Conservation (phyloP, 2,797 vertebrate species). For the Amblyraja radiata region DNA sequence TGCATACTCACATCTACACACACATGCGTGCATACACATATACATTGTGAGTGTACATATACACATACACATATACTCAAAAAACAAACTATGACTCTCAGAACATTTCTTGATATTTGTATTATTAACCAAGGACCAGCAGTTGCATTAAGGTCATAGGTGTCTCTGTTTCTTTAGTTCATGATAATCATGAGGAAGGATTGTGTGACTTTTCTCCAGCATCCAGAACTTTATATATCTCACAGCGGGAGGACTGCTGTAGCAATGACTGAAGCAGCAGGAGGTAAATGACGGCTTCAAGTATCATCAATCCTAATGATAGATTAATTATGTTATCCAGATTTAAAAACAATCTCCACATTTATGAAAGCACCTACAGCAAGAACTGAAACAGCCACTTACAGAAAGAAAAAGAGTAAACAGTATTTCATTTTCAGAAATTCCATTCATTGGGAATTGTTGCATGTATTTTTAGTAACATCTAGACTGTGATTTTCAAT, state of each 20-base stretch:
- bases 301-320: slow-evolving; percentile 28
- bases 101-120: too few relatives aligned
- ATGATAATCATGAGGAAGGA: background rate
- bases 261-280: slow-evolving; percentile 14
- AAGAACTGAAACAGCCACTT: background rate
- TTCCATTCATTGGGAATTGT: background rate
- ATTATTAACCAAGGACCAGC: background rate
- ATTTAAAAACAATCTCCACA: background rate
- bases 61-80: too few relatives aligned
- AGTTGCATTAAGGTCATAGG: background rate
- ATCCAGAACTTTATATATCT: slow-evolving; percentile 20
- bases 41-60: too few relatives aligned
- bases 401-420: background rate
- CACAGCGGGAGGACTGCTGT: background rate
- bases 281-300: slow-evolving; percentile 18
- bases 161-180: background rate
- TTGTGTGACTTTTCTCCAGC: background rate
- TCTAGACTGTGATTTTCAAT: background rate
- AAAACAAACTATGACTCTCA: too few relatives aligned
- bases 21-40: too few relatives aligned
- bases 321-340: slow-evolving; percentile 13
- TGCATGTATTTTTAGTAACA: background rate
- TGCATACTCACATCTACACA: too few relatives aligned
- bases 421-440: slow-evolving; percentile 9
- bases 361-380: background rate